A percentile compares a stretch with the other conserved stretches of the same genome.
Evolutionary conservation across 2,797 vertebrate species (phyloP).

Genomic region (Rhadinocentrus ornatus): DNA sequence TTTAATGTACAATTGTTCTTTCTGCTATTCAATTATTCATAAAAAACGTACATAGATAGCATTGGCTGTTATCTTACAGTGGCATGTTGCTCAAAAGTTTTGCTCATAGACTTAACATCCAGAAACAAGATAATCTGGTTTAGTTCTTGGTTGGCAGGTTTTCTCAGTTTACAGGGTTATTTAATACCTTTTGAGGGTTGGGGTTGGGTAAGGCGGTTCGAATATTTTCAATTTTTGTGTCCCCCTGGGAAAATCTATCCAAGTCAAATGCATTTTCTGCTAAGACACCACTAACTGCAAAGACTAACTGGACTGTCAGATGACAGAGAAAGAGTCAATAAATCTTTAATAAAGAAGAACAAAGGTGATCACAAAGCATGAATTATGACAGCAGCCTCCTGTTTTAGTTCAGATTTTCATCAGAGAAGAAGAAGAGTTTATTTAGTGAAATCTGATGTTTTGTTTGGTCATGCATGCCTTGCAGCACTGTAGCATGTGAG

Average conservation of each 20-base stretch:
- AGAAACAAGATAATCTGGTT: background rate
- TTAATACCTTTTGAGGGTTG: background rate
- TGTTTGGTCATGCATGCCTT: constrained; percentile 13
- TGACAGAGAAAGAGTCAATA: constrained; percentile 12
- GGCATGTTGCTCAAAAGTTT: background rate
- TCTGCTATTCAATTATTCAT: background rate
- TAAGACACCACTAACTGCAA: background rate
- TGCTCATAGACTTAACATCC: background rate
- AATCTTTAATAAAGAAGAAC: constrained; percentile 29
- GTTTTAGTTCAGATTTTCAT: constrained; percentile 15
- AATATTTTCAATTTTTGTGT: background rate
- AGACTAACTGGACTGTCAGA: background rate
- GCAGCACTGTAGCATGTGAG: constrained; percentile 8
- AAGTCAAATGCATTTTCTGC: background rate
- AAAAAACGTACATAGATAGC: background rate
- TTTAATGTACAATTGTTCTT: background rate
- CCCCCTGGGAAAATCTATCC: background rate
- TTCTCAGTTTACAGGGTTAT: background rate
- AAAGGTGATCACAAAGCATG: constrained; percentile 22
- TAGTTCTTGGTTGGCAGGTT: background rate
- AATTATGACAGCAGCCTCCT: constrained; percentile 7
- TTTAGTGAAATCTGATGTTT: constrained; percentile 23
- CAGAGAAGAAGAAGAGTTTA: background rate
- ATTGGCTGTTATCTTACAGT: background rate
- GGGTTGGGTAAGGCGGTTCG: background rate